phyloP scores from a whole-genome alignment of 1,140 invertebrate genomes.

The Portunus trituberculatus region DNA sequence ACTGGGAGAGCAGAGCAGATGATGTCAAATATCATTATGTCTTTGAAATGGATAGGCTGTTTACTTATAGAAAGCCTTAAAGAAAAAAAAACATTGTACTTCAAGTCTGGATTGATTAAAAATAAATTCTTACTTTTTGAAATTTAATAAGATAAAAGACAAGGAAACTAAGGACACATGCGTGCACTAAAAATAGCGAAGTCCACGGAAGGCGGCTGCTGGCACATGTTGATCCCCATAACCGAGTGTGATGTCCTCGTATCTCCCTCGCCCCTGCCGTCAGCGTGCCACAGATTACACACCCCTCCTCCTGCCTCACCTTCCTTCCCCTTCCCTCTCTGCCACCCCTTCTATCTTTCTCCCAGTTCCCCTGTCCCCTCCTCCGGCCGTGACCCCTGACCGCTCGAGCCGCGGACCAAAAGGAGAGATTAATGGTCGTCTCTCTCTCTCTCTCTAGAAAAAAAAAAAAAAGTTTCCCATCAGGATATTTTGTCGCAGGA shows the following conservation, averaged over 20 bases:
- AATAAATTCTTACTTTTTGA: too few species aligned
- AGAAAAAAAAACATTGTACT: too few species aligned
- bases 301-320: neutral
- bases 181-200: neutral
- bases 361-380: neutral
- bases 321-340: slow-evolving; percentile 30
- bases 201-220: too few species aligned
- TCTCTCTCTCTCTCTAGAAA: too few species aligned
- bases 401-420: neutral
- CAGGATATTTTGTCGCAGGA: slow-evolving; percentile 24
- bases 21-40: too few species aligned
- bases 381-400: neutral
- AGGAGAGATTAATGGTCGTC: slow-evolving; percentile 9
- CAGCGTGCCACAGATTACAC: neutral
- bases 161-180: too few species aligned
- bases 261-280: neutral
- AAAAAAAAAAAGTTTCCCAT: neutral
- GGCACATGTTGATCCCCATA: too few species aligned
- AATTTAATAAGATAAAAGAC: too few species aligned
- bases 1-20: too few species aligned
- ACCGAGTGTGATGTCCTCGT: neutral
- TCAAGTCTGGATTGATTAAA: too few species aligned
- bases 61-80: too few species aligned
- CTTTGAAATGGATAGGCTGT: too few species aligned
- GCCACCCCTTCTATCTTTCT: neutral